phyloP scores from a whole-genome alignment of 2,113 vertebrate species.

The Vidua macroura region DNA sequence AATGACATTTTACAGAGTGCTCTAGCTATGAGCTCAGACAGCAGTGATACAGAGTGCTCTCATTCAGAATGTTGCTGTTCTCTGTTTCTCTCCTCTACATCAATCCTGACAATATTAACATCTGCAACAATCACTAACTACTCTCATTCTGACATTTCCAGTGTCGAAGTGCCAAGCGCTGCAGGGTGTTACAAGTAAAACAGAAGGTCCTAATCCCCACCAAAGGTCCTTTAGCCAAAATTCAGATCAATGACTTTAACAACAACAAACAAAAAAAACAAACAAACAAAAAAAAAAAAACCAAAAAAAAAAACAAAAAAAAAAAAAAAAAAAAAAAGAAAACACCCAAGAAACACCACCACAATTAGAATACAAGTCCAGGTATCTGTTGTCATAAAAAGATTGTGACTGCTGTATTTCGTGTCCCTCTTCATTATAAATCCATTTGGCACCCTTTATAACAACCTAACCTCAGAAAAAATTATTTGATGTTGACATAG shows the following conservation, averaged over 20 bases:
- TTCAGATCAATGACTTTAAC: neutral
- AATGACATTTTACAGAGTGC: neutral
- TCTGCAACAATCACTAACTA: neutral
- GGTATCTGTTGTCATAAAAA: neutral
- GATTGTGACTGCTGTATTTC: neutral
- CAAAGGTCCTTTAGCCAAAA: neutral
- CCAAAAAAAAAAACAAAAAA: neutral
- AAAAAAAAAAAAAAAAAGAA: neutral
- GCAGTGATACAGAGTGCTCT: neutral
- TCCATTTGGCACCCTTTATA: conserved; percentile 36
- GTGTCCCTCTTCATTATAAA: conserved; percentile 37
- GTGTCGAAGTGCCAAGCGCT: neutral
- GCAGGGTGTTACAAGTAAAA: neutral
- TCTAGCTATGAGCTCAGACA: neutral
- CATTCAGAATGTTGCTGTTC: neutral
- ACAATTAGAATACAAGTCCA: neutral
- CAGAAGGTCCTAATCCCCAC: neutral
- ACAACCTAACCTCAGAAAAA: neutral
- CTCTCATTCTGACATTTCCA: neutral
- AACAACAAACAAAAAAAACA: too few species aligned
- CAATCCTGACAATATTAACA: neutral
- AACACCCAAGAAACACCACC: neutral
- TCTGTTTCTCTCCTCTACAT: neutral
- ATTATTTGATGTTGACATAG: neutral
- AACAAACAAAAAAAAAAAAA: too few species aligned